These are phyloP conservation scores for Galerucella nymphaeae DNA, from an alignment of 2,888 invertebrate species.

Conservation along the genomic window DNA sequence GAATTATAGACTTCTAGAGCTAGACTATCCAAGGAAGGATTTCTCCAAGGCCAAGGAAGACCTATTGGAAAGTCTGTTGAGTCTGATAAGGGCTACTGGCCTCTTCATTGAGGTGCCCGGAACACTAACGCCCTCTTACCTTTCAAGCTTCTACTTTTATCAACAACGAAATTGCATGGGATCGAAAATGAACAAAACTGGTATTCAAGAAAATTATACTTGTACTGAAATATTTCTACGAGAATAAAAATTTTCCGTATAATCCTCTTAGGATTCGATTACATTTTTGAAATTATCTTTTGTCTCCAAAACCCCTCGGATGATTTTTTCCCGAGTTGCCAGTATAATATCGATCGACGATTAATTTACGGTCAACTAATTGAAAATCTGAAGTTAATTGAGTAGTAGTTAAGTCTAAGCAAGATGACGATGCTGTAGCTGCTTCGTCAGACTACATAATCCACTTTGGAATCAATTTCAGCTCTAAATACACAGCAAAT, in stretches of 20 bases:
- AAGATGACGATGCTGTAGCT: constrained; percentile 45
- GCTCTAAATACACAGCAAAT: constrained; percentile 48
- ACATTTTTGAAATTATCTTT: constrained; percentile 9
- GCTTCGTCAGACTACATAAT: constrained; percentile 52
- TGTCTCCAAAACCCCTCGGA: not conserved
- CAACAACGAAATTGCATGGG: too few species aligned
- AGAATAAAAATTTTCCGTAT: not conserved
- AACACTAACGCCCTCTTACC: too few species aligned
- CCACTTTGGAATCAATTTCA: constrained; percentile 59
- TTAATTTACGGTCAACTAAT: constrained; percentile 52
- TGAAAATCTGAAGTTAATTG: constrained; percentile 48
- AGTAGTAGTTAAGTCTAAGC: constrained; percentile 36
- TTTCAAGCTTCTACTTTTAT: too few species aligned
- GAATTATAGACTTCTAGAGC: too few species aligned
- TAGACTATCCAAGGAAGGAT: too few species aligned
- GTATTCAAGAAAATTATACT: too few species aligned
- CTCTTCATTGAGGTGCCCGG: too few species aligned
- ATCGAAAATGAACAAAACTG: too few species aligned
- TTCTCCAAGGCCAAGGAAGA: too few species aligned
- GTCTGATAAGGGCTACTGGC: too few species aligned
- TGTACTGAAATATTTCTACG: not conserved
- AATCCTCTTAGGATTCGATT: constrained; percentile 5
- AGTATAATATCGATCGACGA: constrained; percentile 42
- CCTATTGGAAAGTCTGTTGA: too few species aligned
- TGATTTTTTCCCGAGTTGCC: constrained; percentile 10